Conservation (phyloP, 2,113 vertebrate species). For the Oreochromis niloticus region DNA sequence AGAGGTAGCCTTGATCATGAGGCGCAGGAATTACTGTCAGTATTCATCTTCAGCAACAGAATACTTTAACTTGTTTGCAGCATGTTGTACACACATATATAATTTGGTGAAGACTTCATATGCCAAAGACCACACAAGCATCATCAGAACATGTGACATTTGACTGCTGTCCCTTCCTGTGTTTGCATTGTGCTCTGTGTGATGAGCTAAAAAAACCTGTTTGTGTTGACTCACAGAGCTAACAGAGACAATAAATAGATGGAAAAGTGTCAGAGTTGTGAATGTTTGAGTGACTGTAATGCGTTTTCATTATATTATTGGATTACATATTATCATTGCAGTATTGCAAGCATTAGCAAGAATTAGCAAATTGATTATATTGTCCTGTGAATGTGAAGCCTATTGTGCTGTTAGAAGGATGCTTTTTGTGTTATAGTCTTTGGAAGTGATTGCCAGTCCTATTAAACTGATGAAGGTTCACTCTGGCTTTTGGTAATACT, state of each 20-base stretch:
- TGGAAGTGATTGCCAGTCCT: neutral
- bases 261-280: neutral
- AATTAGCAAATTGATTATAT: neutral
- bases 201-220: neutral
- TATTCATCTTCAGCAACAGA: neutral
- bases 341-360: neutral
- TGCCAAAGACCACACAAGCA: neutral
- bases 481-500: neutral
- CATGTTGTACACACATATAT: neutral
- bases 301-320: neutral
- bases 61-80: neutral
- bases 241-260: neutral
- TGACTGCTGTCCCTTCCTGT: neutral
- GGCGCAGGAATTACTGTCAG: neutral
- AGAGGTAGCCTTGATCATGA: neutral
- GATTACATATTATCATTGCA: neutral
- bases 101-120: neutral
- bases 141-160: neutral
- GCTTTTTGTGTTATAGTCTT: neutral
- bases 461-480: neutral
- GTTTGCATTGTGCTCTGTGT: neutral
- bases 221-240: neutral
- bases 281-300: neutral
- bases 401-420: neutral
- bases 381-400: neutral